These are phyloP conservation scores for human (Homo sapiens) DNA, from an alignment of 2,113 vertebrate species.

Conservation along the genomic window DNA sequence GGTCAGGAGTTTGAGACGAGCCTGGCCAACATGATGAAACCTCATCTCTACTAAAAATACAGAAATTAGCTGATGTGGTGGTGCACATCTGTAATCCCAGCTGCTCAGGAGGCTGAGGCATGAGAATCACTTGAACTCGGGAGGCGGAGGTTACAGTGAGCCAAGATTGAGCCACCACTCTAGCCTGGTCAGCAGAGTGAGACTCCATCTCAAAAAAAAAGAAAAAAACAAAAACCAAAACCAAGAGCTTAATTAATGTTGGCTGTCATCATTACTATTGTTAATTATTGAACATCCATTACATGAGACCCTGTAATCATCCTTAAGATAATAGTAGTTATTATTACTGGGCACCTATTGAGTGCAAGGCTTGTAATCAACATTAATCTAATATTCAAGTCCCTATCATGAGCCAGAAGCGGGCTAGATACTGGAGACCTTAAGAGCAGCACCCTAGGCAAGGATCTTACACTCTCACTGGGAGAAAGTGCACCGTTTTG, in stretches of 20 bases:
- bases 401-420: background rate
- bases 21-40: too few species aligned
- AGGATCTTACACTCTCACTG: background rate
- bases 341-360: background rate
- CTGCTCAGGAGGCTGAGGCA: too few species aligned
- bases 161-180: too few species aligned
- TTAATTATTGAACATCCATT: background rate
- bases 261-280: background rate
- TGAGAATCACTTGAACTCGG: too few species aligned
- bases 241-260: background rate
- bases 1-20: fast-evolving
- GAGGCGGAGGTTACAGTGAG: too few species aligned
- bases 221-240: too few species aligned
- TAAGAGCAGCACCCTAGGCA: background rate
- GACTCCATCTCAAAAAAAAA: too few species aligned
- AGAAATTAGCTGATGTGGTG: too few species aligned
- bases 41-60: too few species aligned
- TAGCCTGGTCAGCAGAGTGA: too few species aligned
- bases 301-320: background rate
- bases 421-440: background rate
- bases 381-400: background rate
- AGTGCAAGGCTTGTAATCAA: background rate
- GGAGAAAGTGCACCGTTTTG: background rate
- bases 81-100: too few species aligned
- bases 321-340: background rate